Evolutionary conservation across 2,113 vertebrate species (phyloP).

Genomic region (Bubo bubo): DNA sequence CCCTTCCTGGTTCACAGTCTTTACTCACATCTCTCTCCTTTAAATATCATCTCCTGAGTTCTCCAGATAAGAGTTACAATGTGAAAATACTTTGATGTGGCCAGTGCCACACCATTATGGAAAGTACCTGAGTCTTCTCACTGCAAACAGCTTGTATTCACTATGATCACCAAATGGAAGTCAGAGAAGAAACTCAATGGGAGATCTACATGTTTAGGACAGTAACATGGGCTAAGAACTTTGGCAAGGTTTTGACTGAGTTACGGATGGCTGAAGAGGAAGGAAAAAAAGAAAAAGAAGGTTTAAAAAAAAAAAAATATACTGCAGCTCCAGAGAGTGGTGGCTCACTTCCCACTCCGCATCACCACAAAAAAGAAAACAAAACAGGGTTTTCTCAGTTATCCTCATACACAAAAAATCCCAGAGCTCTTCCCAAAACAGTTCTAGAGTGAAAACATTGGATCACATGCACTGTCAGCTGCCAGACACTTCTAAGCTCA

Average conservation of each 20-base stretch:
- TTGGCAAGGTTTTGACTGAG: background rate
- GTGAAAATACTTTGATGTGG: background rate
- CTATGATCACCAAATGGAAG: background rate
- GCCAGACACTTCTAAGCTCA: constrained; percentile 9
- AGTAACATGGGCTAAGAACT: background rate
- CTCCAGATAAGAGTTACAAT: background rate
- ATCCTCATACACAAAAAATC: background rate
- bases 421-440: background rate
- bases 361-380: constrained; percentile 17
- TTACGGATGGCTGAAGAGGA: background rate
- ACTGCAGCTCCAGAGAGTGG: background rate
- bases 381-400: background rate
- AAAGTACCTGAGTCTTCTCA: background rate
- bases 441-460: background rate
- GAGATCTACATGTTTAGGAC: background rate
- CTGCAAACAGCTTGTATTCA: background rate
- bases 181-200: background rate
- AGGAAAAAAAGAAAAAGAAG: background rate
- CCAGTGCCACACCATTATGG: background rate
- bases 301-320: background rate
- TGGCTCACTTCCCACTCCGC: constrained; percentile 4
- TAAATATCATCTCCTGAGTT: background rate
- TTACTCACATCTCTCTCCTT: background rate
- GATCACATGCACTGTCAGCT: background rate
- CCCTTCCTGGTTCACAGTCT: background rate